A percentile compares a stretch with the other conserved stretches of the same genome.
Conservation (phyloP, 2,888 invertebrate genomes). For the Heteropelma amictum region DNA sequence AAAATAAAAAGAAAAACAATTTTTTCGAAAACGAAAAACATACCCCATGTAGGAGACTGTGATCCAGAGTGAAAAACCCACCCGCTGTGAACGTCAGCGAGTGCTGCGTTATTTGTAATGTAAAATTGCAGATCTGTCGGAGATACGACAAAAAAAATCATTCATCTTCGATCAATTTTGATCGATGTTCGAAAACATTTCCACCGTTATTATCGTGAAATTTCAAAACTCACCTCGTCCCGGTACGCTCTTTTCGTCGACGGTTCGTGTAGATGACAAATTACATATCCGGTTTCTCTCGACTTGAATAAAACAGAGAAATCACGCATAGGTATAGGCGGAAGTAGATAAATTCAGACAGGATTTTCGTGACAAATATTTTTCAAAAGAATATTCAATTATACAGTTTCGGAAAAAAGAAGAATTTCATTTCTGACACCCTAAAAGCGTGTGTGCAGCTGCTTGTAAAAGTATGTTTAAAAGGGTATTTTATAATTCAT, state of each 20-base stretch:
- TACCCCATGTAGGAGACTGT: conserved; percentile 65
- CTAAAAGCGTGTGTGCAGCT: background rate
- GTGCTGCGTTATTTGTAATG: conserved; percentile 67
- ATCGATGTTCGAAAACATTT: no score
- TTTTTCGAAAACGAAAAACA: conserved; percentile 1
- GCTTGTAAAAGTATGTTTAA: background rate
- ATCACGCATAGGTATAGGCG: no score
- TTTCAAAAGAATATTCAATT: no score
- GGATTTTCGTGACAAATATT: no score
- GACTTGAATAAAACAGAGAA: conserved; percentile 55
- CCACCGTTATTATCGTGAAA: background rate
- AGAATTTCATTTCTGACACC: no score
- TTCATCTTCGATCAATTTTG: no score
- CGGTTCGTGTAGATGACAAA: conserved; percentile 67
- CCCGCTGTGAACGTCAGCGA: conserved; percentile 65
- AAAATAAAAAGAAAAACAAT: background rate
- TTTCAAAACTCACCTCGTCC: conserved; percentile 62
- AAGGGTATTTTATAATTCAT: background rate
- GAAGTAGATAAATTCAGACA: no score
- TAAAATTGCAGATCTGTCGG: conserved; percentile 66
- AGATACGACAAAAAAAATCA: background rate
- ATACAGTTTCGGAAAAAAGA: no score
- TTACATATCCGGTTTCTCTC: conserved; percentile 63
- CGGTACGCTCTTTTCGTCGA: conserved; percentile 61
- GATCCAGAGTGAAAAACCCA: conserved; percentile 66